Evolutionary conservation across 2,888 invertebrate genomes (phyloP), one percentile per base, ranked within the genome.

Genomic region (Brachynemurus nebulosus): DNA sequence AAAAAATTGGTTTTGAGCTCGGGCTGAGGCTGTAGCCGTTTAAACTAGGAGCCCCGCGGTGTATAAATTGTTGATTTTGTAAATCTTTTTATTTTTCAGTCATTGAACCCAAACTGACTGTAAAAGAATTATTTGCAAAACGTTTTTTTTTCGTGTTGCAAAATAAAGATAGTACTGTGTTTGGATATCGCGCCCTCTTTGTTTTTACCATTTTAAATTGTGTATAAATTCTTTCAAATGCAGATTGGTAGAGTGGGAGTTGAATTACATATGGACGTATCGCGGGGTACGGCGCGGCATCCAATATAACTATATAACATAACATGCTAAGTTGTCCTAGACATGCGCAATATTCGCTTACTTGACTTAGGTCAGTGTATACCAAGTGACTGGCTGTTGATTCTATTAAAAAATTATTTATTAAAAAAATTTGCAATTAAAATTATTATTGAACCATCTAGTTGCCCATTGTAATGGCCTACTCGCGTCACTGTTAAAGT

Each of bases 301-400:
- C n/a, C n/a, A n/a, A n/a, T n/a, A n/a, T n/a, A n/a, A n/a, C n/a
- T n/a, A n/a, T n/a, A 30, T 30, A 30, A 30, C n/a, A 30, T 14
- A 30, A 30, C 27, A 27, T 27, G 27, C 27, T 27, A 27, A 27
- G 27, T 14, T 30, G 30, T 30, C 30, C 30, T 30, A 30, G 19
- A n/a, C 36, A 36, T 36, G 36, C 36, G 36, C 36, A 36, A 36
- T 36, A 18, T 19, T 18, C 17, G 19, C 19, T 36, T 8, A 36
- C 36, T 36, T 36, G 36, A 17, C 18, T 36, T 36, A 36, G 36
- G 36, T 36, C 36, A 36, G 36, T 36, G 19, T 19, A 17, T 18
- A 19, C 4, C 14, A 18, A 11, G 36, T 36, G 36, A 18, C n/a
- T 36, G 19, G 36, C 30, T 17, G 19, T 36, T 36, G 14, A 36